Percentiles rank a stretch among this genome's conserved stretches.
phyloP scores from a whole-genome alignment of 2,888 invertebrate genomes.

The Himalopsyche tibetana region DNA sequence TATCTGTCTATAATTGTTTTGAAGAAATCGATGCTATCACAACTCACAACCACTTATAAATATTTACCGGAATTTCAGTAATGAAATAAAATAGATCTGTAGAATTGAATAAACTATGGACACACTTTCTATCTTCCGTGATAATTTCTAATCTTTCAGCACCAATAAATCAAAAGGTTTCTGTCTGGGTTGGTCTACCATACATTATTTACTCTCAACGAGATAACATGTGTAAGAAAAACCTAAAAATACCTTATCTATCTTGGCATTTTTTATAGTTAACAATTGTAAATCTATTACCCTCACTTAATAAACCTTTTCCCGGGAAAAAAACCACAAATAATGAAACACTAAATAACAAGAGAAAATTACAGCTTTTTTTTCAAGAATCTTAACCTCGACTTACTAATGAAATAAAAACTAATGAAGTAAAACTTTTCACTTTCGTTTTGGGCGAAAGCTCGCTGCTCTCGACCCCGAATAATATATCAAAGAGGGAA shows the following conservation, averaged over 20 bases:
- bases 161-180: no score
- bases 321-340: background rate
- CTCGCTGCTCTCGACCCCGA: constrained; percentile 14
- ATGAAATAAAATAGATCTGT: no score
- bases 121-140: no score
- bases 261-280: constrained; percentile 17
- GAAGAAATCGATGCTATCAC: no score
- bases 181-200: no score
- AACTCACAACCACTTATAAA: no score
- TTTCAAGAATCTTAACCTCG: constrained; percentile 27
- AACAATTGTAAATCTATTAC: background rate
- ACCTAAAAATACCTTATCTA: background rate
- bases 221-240: no score
- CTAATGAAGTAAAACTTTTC: constrained; percentile 30
- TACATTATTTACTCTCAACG: no score
- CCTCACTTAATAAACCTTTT: constrained; percentile 1
- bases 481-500: constrained; percentile 29
- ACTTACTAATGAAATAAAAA: constrained; percentile 24
- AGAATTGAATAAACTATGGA: no score
- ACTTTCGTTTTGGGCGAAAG: constrained; percentile 5
- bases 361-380: background rate
- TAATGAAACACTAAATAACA: constrained; percentile 30
- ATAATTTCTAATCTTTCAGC: no score
- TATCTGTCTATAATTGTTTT: no score
- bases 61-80: no score